Evolutionary conservation across 2,113 vertebrate species (phyloP).

Genomic region (Colinus virginianus): DNA sequence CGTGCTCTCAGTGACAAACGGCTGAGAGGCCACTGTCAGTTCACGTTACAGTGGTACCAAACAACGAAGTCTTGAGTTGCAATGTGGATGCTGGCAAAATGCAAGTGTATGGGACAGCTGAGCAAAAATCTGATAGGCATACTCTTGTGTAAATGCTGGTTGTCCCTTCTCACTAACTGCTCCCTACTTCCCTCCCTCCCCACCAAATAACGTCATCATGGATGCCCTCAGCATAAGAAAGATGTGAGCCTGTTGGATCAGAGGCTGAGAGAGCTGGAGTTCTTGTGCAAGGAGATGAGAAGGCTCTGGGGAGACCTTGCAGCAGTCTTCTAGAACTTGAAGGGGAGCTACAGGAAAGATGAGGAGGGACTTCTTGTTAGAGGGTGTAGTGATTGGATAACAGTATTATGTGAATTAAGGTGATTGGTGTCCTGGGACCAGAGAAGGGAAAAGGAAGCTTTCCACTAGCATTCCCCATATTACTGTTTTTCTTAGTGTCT

Average conservation of each 20-base stretch:
- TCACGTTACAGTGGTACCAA: neutral
- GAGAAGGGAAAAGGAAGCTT: neutral
- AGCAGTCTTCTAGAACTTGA: no score
- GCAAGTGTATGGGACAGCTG: neutral
- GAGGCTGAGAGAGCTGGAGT: no score
- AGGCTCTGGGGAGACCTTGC: no score
- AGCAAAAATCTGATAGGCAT: neutral
- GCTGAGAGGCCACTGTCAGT: neutral
- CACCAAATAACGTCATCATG: neutral
- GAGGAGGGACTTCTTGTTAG: no score
- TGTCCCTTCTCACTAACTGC: no score
- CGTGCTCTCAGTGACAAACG: neutral
- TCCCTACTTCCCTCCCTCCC: no score
- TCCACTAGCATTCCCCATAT: neutral
- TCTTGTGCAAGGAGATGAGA: no score
- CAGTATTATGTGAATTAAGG: no score
- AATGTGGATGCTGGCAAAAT: neutral
- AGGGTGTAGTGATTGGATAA: no score
- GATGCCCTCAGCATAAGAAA: neutral
- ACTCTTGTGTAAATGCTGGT: neutral
- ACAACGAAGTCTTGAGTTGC: no score
- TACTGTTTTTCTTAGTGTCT: neutral
- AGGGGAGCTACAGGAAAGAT: no score
- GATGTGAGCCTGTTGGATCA: neutral
- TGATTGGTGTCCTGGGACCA: neutral